Evolutionary conservation across 2,113 vertebrate genomes (phyloP), one percentile per base, ranked within the genome.

Genomic region (Numida meleagris): DNA sequence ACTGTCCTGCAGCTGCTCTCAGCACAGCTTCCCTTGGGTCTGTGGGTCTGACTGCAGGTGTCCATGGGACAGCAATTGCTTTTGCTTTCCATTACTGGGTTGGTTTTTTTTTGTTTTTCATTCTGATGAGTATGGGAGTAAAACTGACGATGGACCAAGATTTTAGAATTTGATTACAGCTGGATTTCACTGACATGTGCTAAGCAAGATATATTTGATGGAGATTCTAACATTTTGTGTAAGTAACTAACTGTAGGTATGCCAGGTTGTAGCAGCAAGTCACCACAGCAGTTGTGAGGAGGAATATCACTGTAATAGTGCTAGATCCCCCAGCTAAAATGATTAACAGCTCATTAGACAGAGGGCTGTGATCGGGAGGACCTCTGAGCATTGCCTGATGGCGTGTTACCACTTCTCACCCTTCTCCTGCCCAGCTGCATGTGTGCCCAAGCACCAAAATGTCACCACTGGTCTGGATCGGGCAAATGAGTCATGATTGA

Each of bases 401-500:
- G 27, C 14, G 34, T 31, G 18, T 21, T 61, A 36, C 42, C 27
- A 19, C 43, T 61, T 36, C 73, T 46, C 3, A 31, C 17, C 34
- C n/a, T 75, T 19, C 19, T 76, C 21, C 58, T 77, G 43, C 33
- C 34, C 34, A 48, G 18, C 23, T 40, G 19, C 34, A 40, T n/a
- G 14, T 61, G 57, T 63, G 36, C 14, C 15, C 48, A 21, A 63
- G 75, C 58, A 63, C 34, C 61, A 63, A 12, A 91, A 38, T 0
- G 0, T 77, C 50, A 43, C 23, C 50, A 14, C 14, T 89, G 10
- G 23, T 88, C 50, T 62, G 29, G 40, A 62, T 93, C n/a, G 80
- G 68, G 42, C 33, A 67, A 67, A 58, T 1, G 1, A 88, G 12
- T 38, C 10, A 4, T 1, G 4, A 58, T 8, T 0, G 1, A 11